phyloP scores from a whole-genome alignment of 2,797 vertebrate genomes.

The Nannoperca australis region DNA sequence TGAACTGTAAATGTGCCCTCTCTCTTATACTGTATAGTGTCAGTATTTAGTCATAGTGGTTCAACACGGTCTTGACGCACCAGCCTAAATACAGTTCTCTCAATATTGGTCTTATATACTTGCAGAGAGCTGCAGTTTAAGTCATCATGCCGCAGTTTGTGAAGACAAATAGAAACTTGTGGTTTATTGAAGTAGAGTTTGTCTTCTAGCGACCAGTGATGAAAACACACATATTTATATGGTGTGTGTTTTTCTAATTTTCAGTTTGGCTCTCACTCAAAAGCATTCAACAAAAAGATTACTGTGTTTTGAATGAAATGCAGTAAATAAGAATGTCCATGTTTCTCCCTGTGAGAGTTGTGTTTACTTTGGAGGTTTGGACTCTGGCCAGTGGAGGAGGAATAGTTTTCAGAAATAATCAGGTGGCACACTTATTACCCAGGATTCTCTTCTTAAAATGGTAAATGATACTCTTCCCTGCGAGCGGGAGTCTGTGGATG shows the following conservation, averaged over 20 bases:
- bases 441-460: conserved; percentile 79
- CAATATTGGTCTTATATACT: conserved; percentile 80
- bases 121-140: conserved; percentile 70
- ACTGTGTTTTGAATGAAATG: conserved; percentile 84
- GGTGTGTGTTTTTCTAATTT: conserved; percentile 82
- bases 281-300: conserved; percentile 82
- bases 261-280: conserved; percentile 77
- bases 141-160: conserved; percentile 73
- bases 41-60: conserved; percentile 55
- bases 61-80: conserved; percentile 60
- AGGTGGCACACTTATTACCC: conserved; percentile 80
- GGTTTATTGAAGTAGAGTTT: conserved; percentile 78
- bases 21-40: conserved; percentile 39
- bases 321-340: conserved; percentile 85
- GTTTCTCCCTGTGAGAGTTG: conserved; percentile 74
- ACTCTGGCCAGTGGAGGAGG: conserved; percentile 78
- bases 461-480: conserved; percentile 69
- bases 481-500: conserved; percentile 30
- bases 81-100: conserved; percentile 76
- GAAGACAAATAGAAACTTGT: conserved; percentile 79
- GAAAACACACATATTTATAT: conserved; percentile 79
- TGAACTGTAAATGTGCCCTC: conserved; percentile 31
- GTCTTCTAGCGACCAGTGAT: conserved; percentile 72
- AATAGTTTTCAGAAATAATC: conserved; percentile 87
- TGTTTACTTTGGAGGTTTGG: conserved; percentile 86